Conservation (phyloP, 2,888 invertebrate genomes). For the Orthosia cruda region DNA sequence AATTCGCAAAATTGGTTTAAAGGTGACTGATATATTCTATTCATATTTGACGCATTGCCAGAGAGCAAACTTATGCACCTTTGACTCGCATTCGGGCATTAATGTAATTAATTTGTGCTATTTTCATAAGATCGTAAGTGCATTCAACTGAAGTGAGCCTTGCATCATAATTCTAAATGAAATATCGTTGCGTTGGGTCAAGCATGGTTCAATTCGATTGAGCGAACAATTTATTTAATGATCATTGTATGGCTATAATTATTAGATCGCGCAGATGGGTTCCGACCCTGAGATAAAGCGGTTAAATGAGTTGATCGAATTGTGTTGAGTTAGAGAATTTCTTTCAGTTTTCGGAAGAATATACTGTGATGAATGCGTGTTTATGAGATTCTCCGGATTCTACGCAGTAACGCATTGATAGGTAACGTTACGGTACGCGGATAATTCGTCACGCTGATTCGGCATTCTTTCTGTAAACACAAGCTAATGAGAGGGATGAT, state of each 20-base stretch:
- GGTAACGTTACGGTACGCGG: slow-evolving; percentile 1
- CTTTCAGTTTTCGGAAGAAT: neutral
- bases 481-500: neutral
- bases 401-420: slow-evolving; percentile 3
- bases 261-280: slow-evolving; percentile 23
- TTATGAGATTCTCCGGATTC: slow-evolving; percentile 4
- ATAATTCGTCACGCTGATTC: slow-evolving; percentile 10
- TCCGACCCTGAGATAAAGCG: slow-evolving; percentile 5
- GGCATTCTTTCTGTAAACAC: slow-evolving; percentile 4
- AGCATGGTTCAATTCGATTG: slow-evolving; percentile 48
- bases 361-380: slow-evolving; percentile 5
- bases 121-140: slow-evolving; percentile 43
- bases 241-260: slow-evolving; percentile 16
- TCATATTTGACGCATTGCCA: slow-evolving; percentile 24
- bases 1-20: slow-evolving; percentile 19
- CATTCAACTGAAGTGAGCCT: slow-evolving; percentile 20
- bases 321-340: neutral
- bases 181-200: slow-evolving; percentile 41
- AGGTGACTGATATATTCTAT: slow-evolving; percentile 15
- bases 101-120: slow-evolving; percentile 37
- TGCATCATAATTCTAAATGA: slow-evolving; percentile 47
- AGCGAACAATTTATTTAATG: slow-evolving; percentile 32
- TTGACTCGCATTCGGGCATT: slow-evolving; percentile 29
- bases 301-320: neutral
- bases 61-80: slow-evolving; percentile 26